phyloP scores from a whole-genome alignment of 2,797 vertebrate species.

The Sebastes cheni region DNA sequence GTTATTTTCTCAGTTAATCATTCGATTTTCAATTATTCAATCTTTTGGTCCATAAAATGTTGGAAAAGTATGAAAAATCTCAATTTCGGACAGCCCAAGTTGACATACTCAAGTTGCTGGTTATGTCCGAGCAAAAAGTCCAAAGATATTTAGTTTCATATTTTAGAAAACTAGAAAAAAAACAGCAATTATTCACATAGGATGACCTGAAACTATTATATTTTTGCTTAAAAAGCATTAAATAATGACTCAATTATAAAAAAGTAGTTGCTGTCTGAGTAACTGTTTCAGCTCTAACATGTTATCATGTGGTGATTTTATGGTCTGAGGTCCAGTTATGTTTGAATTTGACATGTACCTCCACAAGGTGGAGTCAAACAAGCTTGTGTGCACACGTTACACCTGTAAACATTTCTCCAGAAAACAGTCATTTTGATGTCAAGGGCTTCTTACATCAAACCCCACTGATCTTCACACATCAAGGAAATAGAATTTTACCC shows the following conservation, averaged over 20 bases:
- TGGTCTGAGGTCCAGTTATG: background rate
- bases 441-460: background rate
- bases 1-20: background rate
- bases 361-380: constrained; percentile 31
- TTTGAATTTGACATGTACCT: background rate
- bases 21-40: background rate
- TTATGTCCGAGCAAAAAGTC: background rate
- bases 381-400: background rate
- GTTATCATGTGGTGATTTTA: background rate
- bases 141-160: background rate
- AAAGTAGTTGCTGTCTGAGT: background rate
- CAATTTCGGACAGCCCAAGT: background rate
- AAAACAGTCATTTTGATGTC: background rate
- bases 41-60: background rate
- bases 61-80: background rate
- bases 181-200: background rate
- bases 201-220: background rate
- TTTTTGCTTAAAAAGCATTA: background rate
- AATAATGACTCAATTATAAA: background rate
- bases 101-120: background rate
- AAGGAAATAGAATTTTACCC: background rate
- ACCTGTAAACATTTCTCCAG: background rate
- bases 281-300: background rate
- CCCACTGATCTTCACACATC: too few species aligned
- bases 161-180: background rate